These are phyloP conservation scores for Agrotis exclamationis DNA, from an alignment of 2,888 invertebrate species.

Conservation along the genomic window DNA sequence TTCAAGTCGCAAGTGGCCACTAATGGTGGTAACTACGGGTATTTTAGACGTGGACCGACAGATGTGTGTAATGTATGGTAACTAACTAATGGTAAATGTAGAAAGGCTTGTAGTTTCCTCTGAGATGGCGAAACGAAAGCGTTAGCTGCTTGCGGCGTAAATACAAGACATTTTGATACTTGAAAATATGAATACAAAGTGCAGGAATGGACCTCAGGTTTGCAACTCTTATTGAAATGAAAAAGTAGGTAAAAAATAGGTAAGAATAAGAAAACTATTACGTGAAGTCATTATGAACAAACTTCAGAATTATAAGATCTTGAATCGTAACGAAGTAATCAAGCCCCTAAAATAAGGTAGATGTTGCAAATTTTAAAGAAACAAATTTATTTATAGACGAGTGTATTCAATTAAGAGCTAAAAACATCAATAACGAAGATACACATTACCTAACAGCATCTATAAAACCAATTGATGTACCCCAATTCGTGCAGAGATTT, in stretches of 20 bases:
- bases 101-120: slow-evolving; percentile 35
- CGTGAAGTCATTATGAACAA: neutral
- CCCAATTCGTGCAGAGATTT: slow-evolving; percentile 50
- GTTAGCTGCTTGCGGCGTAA: neutral
- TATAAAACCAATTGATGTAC: slow-evolving; percentile 46
- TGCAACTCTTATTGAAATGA: neutral
- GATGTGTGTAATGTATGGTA: slow-evolving; percentile 41
- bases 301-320: neutral
- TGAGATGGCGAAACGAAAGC: neutral
- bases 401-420: slow-evolving; percentile 10
- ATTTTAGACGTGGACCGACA: slow-evolving; percentile 53
- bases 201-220: neutral
- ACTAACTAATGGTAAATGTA: slow-evolving; percentile 32
- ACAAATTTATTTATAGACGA: slow-evolving; percentile 1
- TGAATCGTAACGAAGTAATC: neutral
- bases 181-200: neutral
- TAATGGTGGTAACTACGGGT: slow-evolving; percentile 64
- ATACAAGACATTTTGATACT: neutral
- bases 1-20: slow-evolving; percentile 67
- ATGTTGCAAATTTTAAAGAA: neutral
- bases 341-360: neutral
- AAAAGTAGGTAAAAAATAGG: neutral
- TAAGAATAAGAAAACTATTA: neutral
- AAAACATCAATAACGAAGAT: slow-evolving; percentile 25
- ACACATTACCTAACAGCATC: slow-evolving; percentile 34